A percentile compares a stretch with the other conserved stretches of the same genome.
Conservation (phyloP, 2,888 invertebrate species). For the Empis stercorea region DNA sequence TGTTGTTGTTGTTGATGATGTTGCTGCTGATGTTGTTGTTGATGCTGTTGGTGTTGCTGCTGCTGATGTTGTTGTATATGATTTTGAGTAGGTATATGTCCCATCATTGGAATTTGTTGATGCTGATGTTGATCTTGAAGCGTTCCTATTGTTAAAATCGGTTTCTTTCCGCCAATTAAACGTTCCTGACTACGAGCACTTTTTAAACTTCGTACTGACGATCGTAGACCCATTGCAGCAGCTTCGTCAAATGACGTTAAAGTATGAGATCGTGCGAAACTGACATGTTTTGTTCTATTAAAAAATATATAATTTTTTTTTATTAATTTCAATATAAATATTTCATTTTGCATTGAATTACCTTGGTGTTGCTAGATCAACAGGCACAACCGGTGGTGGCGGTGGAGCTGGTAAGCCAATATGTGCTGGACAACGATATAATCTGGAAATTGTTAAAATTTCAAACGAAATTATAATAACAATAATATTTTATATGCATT, state of each 20-base stretch:
- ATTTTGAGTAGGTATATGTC: too few relatives aligned
- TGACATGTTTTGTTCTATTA: conserved; percentile 84
- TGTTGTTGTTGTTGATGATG: conserved; percentile 4
- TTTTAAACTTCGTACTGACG: conserved; percentile 33
- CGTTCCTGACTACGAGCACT: conserved; percentile 52
- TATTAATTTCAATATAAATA: too few relatives aligned
- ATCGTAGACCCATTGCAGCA: conserved; percentile 36
- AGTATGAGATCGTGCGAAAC: conserved; percentile 79
- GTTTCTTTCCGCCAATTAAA: conserved; percentile 59
- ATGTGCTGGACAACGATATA: conserved; percentile 43
- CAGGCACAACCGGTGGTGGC: conserved; percentile 46
- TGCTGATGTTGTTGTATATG: too few relatives aligned
- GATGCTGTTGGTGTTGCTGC: conserved; percentile 9
- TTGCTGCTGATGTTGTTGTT: conserved; percentile 4
- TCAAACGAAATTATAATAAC: conserved; percentile 3
- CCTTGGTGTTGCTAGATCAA: conserved; percentile 29
- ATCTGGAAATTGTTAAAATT: conserved; percentile 14
- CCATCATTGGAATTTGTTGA: conserved; percentile 9
- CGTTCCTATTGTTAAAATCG: conserved; percentile 29
- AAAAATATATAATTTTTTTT: too few relatives aligned
- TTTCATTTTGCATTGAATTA: conserved; percentile 18
- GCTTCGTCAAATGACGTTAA: conserved; percentile 72
- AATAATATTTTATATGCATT: conserved; percentile 6
- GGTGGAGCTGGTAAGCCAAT: conserved; percentile 43
- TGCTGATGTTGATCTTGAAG: conserved; percentile 26